Percentiles rank a stretch among this genome's conserved stretches.
Conservation (phyloP, 2,888 invertebrate species). For the Drepana falcataria region DNA sequence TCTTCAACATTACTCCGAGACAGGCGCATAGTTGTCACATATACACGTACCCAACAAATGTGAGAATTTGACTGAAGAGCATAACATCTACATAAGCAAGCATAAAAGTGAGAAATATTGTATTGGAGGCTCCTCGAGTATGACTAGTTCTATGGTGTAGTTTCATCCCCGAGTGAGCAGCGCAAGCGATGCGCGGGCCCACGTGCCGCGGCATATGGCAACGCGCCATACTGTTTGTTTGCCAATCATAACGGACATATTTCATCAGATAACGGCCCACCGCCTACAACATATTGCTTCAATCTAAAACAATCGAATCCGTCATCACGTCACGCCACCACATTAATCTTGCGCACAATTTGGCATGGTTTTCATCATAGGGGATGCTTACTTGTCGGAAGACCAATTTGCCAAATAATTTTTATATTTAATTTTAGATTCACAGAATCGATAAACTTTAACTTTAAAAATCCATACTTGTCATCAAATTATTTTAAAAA, state of each 20-base stretch:
- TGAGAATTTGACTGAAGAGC: too few species aligned
- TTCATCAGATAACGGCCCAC: constrained; percentile 77
- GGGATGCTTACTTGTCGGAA: constrained; percentile 8
- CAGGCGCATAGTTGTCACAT: too few species aligned
- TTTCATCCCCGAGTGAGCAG: constrained; percentile 74
- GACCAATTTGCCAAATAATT: too few species aligned
- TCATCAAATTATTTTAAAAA: too few species aligned
- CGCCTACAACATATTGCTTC: constrained; percentile 64
- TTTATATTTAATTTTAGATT: too few species aligned
- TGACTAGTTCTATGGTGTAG: constrained; percentile 29
- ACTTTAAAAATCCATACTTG: too few species aligned
- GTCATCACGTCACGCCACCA: constrained; percentile 39
- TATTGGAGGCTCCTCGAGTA: too few species aligned
- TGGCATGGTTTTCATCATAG: constrained; percentile 47
- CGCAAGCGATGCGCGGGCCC: constrained; percentile 67
- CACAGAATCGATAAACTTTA: too few species aligned
- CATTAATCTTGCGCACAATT: constrained; percentile 42
- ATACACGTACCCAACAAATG: too few species aligned
- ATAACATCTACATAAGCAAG: too few species aligned
- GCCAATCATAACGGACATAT: constrained; percentile 79
- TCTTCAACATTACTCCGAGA: too few species aligned
- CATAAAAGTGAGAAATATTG: too few species aligned
- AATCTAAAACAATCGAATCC: constrained; percentile 73
- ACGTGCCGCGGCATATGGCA: constrained; percentile 77
- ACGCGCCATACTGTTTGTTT: constrained; percentile 77